Evolutionary conservation across 2,888 invertebrate species (phyloP), one percentile per base, ranked within the genome.

Genomic region (Callinectes sapidus): DNA sequence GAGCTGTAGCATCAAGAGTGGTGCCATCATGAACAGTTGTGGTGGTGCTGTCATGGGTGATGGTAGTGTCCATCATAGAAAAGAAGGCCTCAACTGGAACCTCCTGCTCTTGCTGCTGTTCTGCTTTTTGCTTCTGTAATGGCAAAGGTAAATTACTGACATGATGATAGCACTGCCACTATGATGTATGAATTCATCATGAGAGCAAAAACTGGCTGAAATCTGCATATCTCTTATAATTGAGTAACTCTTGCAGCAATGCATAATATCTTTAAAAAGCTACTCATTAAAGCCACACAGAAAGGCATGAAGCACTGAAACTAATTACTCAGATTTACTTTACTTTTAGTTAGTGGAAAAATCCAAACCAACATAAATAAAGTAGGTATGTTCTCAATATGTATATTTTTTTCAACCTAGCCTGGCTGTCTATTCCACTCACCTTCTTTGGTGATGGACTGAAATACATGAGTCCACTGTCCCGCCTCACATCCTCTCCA

Each of bases 391-490:
- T 42, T 3, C 42, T 42, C 42, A 42, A 6, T 6, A 42, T 2
- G n/a, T n/a, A n/a, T 39, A 39, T 39, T 8, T 48, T 48, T 48
- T 48, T 48, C 0, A 48, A 48, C 8, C 48, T 48, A 48, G 0
- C 48, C 48, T 48, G 10, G 48, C 16, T 61, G 61, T 61, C 2
- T 61, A 61, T 71, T 71, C 13, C 13, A 32, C 87, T 61, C 16
- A 93, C 91, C 86, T 93, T 93, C 16, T 71, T 87, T 32, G 93
- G 93, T 0, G 93, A 92, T 13, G 94, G 94, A 87, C 94, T 94
- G 86, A 94, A 94, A n/a, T 91, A 91, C 8, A 94, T 94, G 32
- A 94, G 91, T 42, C 92, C 93, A 35, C 92, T 94, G 16, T 55
- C 54, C 35, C 94, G 71, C 48, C 94, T 90, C 54, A 55, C n/a